Conservation (phyloP, 2,113 vertebrate species). For the Cyprinodon tularosa region DNA sequence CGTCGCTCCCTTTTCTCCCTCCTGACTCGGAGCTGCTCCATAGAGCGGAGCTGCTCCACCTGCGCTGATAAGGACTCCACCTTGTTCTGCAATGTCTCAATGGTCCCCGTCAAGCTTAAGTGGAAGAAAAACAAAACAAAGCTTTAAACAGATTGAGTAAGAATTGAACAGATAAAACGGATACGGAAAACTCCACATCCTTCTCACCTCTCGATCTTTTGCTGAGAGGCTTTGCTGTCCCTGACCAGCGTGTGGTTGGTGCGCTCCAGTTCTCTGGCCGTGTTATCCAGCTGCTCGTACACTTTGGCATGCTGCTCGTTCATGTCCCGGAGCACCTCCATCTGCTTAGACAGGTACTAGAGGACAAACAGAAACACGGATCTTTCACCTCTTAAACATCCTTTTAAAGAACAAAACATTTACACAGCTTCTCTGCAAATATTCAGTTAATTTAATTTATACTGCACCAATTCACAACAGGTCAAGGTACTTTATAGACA, state of each 20-base stretch:
- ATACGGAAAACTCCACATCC: rapidly evolving
- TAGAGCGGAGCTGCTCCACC: slow-evolving; percentile 88
- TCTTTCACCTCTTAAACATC: neutral
- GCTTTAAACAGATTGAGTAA: neutral
- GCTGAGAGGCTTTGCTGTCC: slow-evolving; percentile 93
- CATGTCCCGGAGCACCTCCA: slow-evolving; percentile 93
- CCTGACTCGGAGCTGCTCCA: slow-evolving; percentile 90
- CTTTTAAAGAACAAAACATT: too few species aligned
- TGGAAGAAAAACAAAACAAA: neutral
- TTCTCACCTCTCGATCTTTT: slow-evolving; percentile 91
- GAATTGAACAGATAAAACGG: neutral
- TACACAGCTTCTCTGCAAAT: too few species aligned
- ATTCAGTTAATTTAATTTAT: too few species aligned
- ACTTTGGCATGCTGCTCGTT: slow-evolving; percentile 97
- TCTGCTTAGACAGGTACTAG: slow-evolving; percentile 95
- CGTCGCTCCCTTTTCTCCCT: slow-evolving; percentile 92
- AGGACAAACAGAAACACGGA: neutral
- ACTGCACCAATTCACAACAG: too few species aligned
- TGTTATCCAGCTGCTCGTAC: slow-evolving; percentile 95
- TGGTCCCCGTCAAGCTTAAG: slow-evolving; percentile 87
- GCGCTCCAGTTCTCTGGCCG: slow-evolving; percentile 90
- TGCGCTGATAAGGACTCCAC: slow-evolving; percentile 93
- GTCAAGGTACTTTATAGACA: too few species aligned
- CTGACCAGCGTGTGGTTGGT: slow-evolving; percentile 90
- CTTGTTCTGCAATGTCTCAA: slow-evolving; percentile 90